Percentiles rank a stretch among this genome's conserved stretches.
Conservation (phyloP, 2,797 vertebrate species). For the Propithecus perrieri region DNA sequence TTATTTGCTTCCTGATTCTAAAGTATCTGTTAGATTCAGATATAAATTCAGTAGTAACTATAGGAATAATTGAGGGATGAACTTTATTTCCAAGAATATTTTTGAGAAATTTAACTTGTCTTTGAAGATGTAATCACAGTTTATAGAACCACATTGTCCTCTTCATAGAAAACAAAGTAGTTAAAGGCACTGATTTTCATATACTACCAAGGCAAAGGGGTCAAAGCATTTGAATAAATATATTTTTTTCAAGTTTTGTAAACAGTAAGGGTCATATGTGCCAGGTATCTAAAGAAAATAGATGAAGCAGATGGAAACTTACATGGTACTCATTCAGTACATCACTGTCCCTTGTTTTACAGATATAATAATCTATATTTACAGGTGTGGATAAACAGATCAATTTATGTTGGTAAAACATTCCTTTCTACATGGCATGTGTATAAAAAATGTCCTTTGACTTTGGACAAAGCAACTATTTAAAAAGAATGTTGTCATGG, state of each 20-base stretch:
- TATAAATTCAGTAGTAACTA: slow-evolving; percentile 34
- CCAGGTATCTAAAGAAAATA: slow-evolving; percentile 24
- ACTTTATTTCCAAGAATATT: slow-evolving; percentile 41
- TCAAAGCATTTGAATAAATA: slow-evolving; percentile 18
- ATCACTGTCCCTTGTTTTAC: not conserved
- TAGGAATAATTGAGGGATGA: not conserved
- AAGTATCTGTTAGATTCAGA: slow-evolving; percentile 7
- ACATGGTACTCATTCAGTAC: not conserved
- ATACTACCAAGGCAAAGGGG: not conserved
- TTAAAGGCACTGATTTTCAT: not conserved
- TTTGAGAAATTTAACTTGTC: slow-evolving; percentile 18
- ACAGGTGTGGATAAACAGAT: slow-evolving; percentile 31
- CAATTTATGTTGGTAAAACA: not conserved
- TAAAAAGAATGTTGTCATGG: not conserved
- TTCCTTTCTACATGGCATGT: not conserved
- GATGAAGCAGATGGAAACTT: not conserved
- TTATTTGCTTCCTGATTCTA: slow-evolving; percentile 1
- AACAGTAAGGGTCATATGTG: not conserved
- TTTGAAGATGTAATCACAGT: slow-evolving; percentile 36
- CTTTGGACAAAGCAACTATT: slow-evolving; percentile 37
- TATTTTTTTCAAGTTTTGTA: not conserved
- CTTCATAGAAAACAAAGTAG: slow-evolving; percentile 17
- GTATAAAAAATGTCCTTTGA: not conserved
- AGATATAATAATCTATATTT: slow-evolving; percentile 4
- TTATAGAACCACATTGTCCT: not conserved